phyloP scores from a whole-genome alignment of 1,140 invertebrate species.

The Drosophila cardini region DNA sequence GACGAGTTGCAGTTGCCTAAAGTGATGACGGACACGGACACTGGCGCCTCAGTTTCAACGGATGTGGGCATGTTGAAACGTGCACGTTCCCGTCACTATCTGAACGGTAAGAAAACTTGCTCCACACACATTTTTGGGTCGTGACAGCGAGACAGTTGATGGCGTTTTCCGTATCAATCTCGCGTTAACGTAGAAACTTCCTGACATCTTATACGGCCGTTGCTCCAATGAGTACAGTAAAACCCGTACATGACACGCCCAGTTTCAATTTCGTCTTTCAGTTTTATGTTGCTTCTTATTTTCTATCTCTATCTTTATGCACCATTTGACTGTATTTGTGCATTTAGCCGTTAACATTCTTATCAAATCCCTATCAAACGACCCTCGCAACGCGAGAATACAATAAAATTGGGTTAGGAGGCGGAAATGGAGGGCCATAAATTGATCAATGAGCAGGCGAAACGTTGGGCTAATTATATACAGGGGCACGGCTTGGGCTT shows the following conservation, averaged over 20 bases:
- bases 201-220: constrained; percentile 1
- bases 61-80: constrained; percentile 72
- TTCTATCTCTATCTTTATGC: constrained; percentile 60
- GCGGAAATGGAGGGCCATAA: constrained; percentile 38
- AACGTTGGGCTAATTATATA: constrained; percentile 66
- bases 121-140: not conserved
- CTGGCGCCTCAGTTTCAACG: constrained; percentile 69
- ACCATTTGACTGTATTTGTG: constrained; percentile 47
- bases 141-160: constrained; percentile 45
- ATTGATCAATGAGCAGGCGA: constrained; percentile 65
- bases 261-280: constrained; percentile 18
- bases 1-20: constrained; percentile 83
- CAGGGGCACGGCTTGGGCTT: constrained; percentile 70
- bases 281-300: constrained; percentile 27
- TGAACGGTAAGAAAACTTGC: constrained; percentile 66
- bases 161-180: constrained; percentile 51
- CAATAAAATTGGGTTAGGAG: constrained; percentile 53
- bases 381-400: constrained; percentile 10
- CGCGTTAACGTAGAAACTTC: constrained; percentile 11
- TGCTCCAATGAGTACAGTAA: not conserved
- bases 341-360: constrained; percentile 40
- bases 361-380: constrained; percentile 50
- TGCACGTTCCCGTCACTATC: constrained; percentile 80
- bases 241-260: constrained; percentile 8
- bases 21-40: constrained; percentile 78